Percentiles rank a stretch among this genome's conserved stretches.
Conservation (phyloP, 2,888 invertebrate species). For the Hylaea fasciaria region DNA sequence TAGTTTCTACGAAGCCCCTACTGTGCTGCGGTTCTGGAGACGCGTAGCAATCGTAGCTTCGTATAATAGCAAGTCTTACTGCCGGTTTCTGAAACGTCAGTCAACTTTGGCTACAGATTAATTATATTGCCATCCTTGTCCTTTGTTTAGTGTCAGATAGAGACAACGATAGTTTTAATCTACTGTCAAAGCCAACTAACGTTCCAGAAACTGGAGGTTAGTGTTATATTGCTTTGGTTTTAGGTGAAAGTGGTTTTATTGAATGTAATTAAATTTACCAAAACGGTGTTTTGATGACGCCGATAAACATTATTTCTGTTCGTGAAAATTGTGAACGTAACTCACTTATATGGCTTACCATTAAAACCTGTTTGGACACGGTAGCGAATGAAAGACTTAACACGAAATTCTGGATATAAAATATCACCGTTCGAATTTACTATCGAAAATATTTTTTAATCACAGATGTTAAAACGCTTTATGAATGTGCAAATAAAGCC, state of each 20-base stretch:
- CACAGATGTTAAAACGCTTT: slow-evolving; percentile 34
- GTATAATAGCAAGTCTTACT: too few relatives aligned
- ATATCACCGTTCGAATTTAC: slow-evolving; percentile 21
- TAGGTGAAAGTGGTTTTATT: neutral
- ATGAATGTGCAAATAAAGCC: slow-evolving; percentile 38
- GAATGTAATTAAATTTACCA: neutral
- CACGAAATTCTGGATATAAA: slow-evolving; percentile 5
- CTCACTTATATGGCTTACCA: neutral
- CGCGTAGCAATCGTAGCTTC: slow-evolving; percentile 2
- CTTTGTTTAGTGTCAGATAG: too few relatives aligned
- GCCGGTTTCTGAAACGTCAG: too few relatives aligned
- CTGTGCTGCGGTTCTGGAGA: slow-evolving; percentile 1
- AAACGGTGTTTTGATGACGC: neutral
- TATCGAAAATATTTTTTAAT: slow-evolving; percentile 35
- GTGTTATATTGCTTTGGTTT: too few relatives aligned
- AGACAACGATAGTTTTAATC: too few relatives aligned
- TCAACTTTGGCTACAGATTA: too few relatives aligned
- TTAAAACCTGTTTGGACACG: too few relatives aligned
- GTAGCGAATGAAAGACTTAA: slow-evolving; percentile 4
- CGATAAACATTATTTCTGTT: slow-evolving; percentile 2
- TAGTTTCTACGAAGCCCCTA: neutral
- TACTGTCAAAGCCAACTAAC: too few relatives aligned
- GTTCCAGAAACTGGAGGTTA: too few relatives aligned
- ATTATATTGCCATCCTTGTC: too few relatives aligned
- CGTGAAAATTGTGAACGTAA: slow-evolving; percentile 1